Evolutionary conservation across 2,797 vertebrate species (phyloP).

Genomic region (Enteromius thamalakanensis): DNA sequence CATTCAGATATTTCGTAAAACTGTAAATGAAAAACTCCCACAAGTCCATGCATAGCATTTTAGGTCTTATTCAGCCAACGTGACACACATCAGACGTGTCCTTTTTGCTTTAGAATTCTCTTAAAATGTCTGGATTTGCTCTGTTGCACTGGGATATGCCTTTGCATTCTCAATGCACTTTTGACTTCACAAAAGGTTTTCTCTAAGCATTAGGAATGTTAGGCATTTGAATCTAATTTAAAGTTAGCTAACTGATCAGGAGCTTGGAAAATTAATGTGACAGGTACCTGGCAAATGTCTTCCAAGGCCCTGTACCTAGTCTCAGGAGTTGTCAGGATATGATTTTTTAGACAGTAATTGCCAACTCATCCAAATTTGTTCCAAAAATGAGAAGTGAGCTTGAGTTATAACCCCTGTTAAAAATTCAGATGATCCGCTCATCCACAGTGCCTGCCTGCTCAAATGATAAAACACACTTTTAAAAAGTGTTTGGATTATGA

Average conservation of each 20-base stretch:
- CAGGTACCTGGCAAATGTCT: conserved; percentile 29
- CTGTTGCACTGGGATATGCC: not conserved
- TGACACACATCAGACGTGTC: not conserved
- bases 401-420: conserved; percentile 26
- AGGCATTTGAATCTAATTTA: conserved; percentile 48
- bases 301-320: conserved; percentile 12
- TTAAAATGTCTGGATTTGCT: not conserved
- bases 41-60: not conserved
- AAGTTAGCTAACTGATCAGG: conserved; percentile 46
- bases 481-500: conserved; percentile 4
- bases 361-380: conserved; percentile 22
- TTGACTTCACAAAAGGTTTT: conserved; percentile 38
- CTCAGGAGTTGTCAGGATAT: conserved; percentile 25
- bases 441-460: not conserved
- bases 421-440: not conserved
- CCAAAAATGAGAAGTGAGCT: conserved; percentile 34
- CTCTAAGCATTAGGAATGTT: conserved; percentile 26
- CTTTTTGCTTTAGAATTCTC: conserved; percentile 10
- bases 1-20: not conserved
- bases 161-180: conserved; percentile 19
- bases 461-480: conserved; percentile 18
- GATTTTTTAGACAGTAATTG: conserved; percentile 36
- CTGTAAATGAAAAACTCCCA: not conserved
- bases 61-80: not conserved
- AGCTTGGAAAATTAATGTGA: conserved; percentile 38